phyloP scores from a whole-genome alignment of 2,113 vertebrate genomes.

The Brachypteracias leptosomus region DNA sequence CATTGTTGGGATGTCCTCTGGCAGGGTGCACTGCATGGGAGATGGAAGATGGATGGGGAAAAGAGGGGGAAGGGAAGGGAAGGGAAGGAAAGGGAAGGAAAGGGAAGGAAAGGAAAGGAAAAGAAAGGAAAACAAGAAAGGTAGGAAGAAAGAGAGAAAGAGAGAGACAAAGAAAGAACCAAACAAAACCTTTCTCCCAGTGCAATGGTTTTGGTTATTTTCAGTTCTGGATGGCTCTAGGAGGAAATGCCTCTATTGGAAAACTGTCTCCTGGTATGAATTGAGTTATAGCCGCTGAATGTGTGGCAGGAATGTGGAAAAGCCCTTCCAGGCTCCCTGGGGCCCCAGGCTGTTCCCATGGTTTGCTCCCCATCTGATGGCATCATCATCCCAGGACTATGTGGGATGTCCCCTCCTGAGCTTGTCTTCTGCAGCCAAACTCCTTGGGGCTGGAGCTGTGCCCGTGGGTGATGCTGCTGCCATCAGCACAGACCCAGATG shows the following conservation, averaged over 20 bases:
- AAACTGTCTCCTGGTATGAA: not conserved
- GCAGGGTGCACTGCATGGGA: not conserved
- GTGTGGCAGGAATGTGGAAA: not conserved
- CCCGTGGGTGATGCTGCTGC: not conserved
- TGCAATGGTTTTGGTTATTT: not conserved
- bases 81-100: accelerated
- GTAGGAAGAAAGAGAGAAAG: accelerated
- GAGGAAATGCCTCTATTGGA: not conserved
- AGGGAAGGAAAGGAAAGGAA: no score
- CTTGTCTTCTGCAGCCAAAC: not conserved
- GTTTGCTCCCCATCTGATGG: not conserved
- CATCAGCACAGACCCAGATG: not conserved
- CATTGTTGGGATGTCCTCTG: accelerated
- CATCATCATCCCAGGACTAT: not conserved
- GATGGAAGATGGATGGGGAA: not conserved
- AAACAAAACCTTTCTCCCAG: not conserved
- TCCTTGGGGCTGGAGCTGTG: not conserved
- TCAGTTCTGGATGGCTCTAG: not conserved
- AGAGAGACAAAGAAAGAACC: accelerated
- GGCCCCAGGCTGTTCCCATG: not conserved
- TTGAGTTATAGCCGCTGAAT: not conserved
- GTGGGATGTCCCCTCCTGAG: not conserved
- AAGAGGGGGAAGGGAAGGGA: not conserved
- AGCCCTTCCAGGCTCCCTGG: not conserved
- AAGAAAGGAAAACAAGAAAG: accelerated